phyloP scores from a whole-genome alignment of 2,888 invertebrate species.

The Notocelia uddmanniana region DNA sequence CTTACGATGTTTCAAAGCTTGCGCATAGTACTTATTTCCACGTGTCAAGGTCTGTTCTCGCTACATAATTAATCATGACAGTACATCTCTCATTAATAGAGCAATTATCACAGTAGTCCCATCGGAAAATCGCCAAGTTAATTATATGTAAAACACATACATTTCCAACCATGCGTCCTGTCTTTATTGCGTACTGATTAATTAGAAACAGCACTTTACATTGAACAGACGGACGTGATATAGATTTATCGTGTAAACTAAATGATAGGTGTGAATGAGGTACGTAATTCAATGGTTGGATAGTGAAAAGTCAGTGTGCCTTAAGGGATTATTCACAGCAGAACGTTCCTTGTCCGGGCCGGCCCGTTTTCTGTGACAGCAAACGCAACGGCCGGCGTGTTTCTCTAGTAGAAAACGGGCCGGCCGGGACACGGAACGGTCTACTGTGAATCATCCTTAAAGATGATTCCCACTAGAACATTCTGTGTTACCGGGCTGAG shows the following conservation, averaged over 20 bases:
- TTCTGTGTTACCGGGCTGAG: no score
- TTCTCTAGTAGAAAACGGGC: no score
- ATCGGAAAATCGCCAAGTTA: conserved; percentile 2
- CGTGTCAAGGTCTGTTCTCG: neutral
- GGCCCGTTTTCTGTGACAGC: no score
- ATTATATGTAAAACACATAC: neutral
- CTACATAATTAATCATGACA: neutral
- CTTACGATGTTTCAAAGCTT: no score
- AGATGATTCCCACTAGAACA: no score
- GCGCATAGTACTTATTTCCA: neutral
- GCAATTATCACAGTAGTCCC: neutral
- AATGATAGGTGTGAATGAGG: neutral
- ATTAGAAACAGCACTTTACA: neutral
- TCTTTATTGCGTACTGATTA: conserved; percentile 2
- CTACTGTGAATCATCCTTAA: no score
- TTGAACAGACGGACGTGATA: conserved; percentile 4
- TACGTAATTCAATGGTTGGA: neutral
- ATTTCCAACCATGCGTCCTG: neutral
- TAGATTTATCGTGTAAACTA: conserved; percentile 26
- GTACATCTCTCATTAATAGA: conserved; percentile 5
- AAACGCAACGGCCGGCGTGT: no score
- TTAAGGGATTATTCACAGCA: no score
- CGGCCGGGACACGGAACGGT: no score
- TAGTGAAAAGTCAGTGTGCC: no score
- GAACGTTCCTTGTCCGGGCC: no score